A percentile compares a stretch with the other conserved stretches of the same genome.
These are phyloP conservation scores for Petaurus breviceps DNA, from an alignment of 2,113 vertebrate species.

Conservation along the genomic window DNA sequence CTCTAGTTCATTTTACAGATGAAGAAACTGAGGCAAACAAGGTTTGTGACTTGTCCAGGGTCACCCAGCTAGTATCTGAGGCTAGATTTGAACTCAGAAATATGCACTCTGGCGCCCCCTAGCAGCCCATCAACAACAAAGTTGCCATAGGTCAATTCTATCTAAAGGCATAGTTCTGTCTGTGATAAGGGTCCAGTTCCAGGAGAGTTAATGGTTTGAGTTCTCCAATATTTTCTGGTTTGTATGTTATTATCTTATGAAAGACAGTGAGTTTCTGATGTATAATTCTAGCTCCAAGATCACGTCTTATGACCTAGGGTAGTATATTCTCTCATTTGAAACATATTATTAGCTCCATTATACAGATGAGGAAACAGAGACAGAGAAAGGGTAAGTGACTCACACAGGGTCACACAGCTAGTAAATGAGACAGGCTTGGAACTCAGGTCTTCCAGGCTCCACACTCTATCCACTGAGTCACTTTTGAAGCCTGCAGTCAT, in stretches of 20 bases:
- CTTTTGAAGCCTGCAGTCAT: neutral
- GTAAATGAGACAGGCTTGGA: neutral
- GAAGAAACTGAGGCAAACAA: neutral
- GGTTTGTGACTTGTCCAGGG: neutral
- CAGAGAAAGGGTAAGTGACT: neutral
- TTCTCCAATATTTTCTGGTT: too few relatives aligned
- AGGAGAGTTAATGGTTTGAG: neutral
- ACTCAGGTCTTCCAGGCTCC: neutral
- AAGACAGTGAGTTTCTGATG: neutral
- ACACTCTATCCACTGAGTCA: neutral
- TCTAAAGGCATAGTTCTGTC: too few relatives aligned
- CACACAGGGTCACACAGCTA: neutral
- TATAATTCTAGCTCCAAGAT: neutral
- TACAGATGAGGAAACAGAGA: neutral
- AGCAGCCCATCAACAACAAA: neutral
- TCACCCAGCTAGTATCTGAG: neutral
- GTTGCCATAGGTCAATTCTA: neutral
- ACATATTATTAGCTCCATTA: neutral
- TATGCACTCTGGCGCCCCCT: neutral
- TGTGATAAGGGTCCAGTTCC: neutral
- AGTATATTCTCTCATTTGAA: neutral
- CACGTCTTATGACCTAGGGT: neutral
- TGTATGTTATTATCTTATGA: neutral
- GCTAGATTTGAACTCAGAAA: neutral
- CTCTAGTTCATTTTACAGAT: too few relatives aligned